phyloP scores from a whole-genome alignment of 2,113 vertebrate species.

The Protomyctophum bolini region DNA sequence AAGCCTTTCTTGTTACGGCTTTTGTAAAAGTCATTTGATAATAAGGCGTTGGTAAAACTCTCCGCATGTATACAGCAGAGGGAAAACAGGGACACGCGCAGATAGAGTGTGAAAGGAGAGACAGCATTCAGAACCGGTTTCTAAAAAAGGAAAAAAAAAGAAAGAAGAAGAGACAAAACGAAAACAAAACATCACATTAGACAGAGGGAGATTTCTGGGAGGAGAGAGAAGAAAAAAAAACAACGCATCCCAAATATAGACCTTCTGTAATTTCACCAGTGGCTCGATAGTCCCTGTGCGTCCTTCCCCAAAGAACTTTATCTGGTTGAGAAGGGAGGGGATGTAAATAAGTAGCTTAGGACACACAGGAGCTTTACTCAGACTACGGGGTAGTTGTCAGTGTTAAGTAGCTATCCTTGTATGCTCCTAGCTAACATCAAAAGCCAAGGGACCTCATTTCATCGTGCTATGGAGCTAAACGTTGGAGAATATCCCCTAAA shows the following conservation, averaged over 20 bases:
- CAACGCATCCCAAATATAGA: slow-evolving; percentile 30
- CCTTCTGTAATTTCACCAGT: slow-evolving; percentile 48
- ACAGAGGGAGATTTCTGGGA: slow-evolving; percentile 2
- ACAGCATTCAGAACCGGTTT: slow-evolving; percentile 36
- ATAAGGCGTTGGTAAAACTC: slow-evolving; percentile 15
- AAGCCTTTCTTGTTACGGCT: background rate
- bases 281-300: slow-evolving; percentile 56
- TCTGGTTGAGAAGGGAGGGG: slow-evolving; percentile 55
- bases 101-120: slow-evolving; percentile 6
- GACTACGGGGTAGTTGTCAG: slow-evolving; percentile 68
- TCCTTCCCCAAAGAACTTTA: slow-evolving; percentile 57
- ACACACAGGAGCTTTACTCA: slow-evolving; percentile 56
- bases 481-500: slow-evolving; percentile 36
- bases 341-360: slow-evolving; percentile 75
- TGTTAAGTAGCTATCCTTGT: slow-evolving; percentile 68
- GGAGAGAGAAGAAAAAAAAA: background rate
- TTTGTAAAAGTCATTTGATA: slow-evolving; percentile 22
- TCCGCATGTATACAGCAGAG: background rate
- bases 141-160: slow-evolving; percentile 1
- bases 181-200: background rate
- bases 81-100: background rate
- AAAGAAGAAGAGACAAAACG: background rate
- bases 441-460: slow-evolving; percentile 58
- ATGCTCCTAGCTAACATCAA: slow-evolving; percentile 63
- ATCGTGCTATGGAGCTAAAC: slow-evolving; percentile 42